Evolutionary conservation across 2,113 vertebrate species (phyloP), one percentile per base, ranked within the genome.

Genomic region (Chaetura pelagica): DNA sequence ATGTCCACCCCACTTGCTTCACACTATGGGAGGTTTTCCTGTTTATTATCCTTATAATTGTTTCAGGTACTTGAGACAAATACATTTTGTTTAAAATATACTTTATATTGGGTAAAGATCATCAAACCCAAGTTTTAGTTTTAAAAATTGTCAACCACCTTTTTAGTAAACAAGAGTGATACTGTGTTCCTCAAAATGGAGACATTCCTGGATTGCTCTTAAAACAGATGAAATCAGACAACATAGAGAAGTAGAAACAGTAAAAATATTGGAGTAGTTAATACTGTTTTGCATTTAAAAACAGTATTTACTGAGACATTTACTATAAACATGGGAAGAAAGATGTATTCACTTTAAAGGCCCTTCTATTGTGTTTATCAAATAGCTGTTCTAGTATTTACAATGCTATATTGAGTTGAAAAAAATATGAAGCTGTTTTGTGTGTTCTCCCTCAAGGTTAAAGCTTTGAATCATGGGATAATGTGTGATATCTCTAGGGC

Each of bases 381-480:
- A 93, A 95, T 94, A 89, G 64, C 76, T 90, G 84, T 87, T 94
- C n/a, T 4, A 82, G 61, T 90, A 78, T 89, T 95, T 94, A 90
- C 87, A 95, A 74, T 93, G 91, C 87, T 90, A 66, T 55, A 66
- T 69, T 87, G 88, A 95, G 86, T 55, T 94, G 84, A 83, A 92
- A 95, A 97, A 96, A 95, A 89, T 82, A 48, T 89, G 92, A 89
- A 84, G 86, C 92, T 87, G 91, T 94, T 93, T 96, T 96, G 94
- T 95, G 90, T 95, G 62, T 97, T 96, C 93, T 90, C 83, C 89
- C 94, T 94, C 96, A 97, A 97, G 97, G 96, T 97, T 96, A 96
- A 94, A 96, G 93, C 94, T 94, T 95, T 97, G 96, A 95, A 96
- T 97, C 96, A 96, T 89, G 94, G 95, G 90, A 94, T 97, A 94